These are phyloP conservation scores for Heliothis virescens DNA, from an alignment of 1,140 invertebrate genomes.

Conservation along the genomic window DNA sequence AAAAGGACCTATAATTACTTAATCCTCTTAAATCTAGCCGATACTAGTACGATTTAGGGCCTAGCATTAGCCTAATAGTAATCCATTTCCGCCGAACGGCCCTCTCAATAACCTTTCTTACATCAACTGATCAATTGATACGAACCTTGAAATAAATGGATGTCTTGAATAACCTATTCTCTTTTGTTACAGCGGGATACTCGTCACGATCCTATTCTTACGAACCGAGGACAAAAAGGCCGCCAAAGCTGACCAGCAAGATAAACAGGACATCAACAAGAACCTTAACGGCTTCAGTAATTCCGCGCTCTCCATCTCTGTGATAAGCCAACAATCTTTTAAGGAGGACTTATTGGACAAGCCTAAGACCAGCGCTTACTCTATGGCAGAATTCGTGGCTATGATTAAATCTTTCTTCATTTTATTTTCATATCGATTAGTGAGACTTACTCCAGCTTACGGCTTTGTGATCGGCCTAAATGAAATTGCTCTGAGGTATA, in stretches of 20 bases:
- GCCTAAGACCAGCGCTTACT: slow-evolving; percentile 66
- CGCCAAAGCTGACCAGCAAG: slow-evolving; percentile 59
- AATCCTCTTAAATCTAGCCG: background rate
- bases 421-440: slow-evolving; percentile 75
- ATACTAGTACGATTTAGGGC: background rate
- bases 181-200: slow-evolving; percentile 88
- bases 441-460: slow-evolving; percentile 93
- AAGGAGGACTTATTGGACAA: slow-evolving; percentile 77
- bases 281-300: slow-evolving; percentile 77
- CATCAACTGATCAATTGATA: slow-evolving; percentile 3
- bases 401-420: slow-evolving; percentile 75
- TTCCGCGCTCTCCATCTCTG: slow-evolving; percentile 77
- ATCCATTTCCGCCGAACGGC: slow-evolving; percentile 20
- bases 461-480: slow-evolving; percentile 92
- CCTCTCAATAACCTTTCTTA: slow-evolving; percentile 14
- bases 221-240: slow-evolving; percentile 86
- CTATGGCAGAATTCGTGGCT: slow-evolving; percentile 63
- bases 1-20: no score
- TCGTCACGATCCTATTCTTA: slow-evolving; percentile 91
- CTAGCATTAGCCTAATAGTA: slow-evolving; percentile 27
- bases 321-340: slow-evolving; percentile 80
- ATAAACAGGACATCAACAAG: slow-evolving; percentile 76
- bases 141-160: background rate
- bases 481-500: slow-evolving; percentile 89
- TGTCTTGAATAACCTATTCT: slow-evolving; percentile 14